Conservation (phyloP, 2,113 vertebrate genomes). For the Anolis sagrei region DNA sequence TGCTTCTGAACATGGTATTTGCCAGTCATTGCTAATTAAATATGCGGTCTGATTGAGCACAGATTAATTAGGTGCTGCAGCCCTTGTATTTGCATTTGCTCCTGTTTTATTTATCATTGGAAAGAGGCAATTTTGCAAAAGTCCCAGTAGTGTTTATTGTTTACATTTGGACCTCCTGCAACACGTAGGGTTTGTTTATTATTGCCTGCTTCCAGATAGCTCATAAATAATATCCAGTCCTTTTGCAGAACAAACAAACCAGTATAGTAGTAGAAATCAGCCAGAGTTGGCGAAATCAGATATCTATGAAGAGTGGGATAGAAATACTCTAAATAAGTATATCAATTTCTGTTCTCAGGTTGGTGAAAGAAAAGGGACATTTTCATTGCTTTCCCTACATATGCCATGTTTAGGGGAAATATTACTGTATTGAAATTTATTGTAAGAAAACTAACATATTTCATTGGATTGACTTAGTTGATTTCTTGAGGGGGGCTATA, state of each 20-base stretch:
- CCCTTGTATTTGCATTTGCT: neutral
- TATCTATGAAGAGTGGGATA: neutral
- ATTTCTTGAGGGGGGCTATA: neutral
- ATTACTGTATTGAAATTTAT: neutral
- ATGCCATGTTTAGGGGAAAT: neutral
- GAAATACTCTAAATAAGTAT: no score
- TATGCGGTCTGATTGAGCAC: neutral
- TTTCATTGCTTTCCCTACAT: neutral
- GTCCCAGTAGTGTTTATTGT: neutral
- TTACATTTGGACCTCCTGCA: neutral
- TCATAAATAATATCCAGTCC: neutral
- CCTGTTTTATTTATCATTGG: neutral
- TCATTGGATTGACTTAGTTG: neutral
- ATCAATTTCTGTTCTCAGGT: conserved; percentile 1
- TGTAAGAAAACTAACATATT: neutral
- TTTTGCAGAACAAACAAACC: conserved; percentile 7
- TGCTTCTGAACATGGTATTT: neutral
- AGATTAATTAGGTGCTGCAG: neutral
- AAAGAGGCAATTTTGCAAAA: neutral
- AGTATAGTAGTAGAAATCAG: neutral
- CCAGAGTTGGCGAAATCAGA: no score
- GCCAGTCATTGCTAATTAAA: neutral
- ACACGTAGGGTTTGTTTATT: neutral
- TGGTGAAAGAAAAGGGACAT: neutral
- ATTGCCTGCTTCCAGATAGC: neutral